Conservation (phyloP, 2,888 invertebrate genomes). For the Melanotus villosus region DNA sequence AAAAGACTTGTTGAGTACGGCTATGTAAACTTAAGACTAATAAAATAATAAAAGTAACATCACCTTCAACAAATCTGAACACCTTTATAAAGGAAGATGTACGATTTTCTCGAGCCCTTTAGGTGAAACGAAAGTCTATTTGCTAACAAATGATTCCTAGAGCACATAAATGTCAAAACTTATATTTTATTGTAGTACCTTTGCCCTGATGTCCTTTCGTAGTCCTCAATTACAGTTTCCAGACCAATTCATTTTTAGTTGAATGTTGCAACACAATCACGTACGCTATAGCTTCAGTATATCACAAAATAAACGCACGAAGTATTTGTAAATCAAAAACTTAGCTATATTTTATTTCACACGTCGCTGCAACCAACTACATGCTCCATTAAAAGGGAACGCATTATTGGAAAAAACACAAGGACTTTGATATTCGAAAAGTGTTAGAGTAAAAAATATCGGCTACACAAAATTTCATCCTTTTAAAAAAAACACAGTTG, state of each 20-base stretch:
- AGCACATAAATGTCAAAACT: conserved; percentile 37
- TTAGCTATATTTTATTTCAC: conserved; percentile 5
- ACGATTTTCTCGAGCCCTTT: conserved; percentile 6
- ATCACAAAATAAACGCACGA: conserved; percentile 10
- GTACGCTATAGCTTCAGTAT: conserved; percentile 13
- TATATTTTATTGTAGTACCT: conserved; percentile 26
- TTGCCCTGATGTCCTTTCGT: conserved; percentile 2
- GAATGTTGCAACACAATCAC: conserved; percentile 7
- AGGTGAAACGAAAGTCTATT: conserved; percentile 23
- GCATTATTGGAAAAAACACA: not conserved
- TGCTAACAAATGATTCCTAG: conserved; percentile 29
- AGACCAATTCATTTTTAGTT: conserved; percentile 17
- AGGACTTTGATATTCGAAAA: too few relatives aligned
- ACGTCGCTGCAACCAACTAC: conserved; percentile 4
- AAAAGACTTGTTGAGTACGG: too few relatives aligned
- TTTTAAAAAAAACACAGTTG: too few relatives aligned
- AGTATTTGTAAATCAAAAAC: conserved; percentile 18
- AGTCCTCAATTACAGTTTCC: conserved; percentile 5
- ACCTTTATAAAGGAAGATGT: conserved; percentile 16
- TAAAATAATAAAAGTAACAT: too few relatives aligned
- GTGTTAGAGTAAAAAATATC: too few relatives aligned
- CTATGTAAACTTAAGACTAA: too few relatives aligned
- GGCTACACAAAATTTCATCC: too few relatives aligned
- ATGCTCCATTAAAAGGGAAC: not conserved
- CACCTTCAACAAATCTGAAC: too few relatives aligned